Conservation (phyloP, 2,888 invertebrate species). For the Ennomos erosarius region DNA sequence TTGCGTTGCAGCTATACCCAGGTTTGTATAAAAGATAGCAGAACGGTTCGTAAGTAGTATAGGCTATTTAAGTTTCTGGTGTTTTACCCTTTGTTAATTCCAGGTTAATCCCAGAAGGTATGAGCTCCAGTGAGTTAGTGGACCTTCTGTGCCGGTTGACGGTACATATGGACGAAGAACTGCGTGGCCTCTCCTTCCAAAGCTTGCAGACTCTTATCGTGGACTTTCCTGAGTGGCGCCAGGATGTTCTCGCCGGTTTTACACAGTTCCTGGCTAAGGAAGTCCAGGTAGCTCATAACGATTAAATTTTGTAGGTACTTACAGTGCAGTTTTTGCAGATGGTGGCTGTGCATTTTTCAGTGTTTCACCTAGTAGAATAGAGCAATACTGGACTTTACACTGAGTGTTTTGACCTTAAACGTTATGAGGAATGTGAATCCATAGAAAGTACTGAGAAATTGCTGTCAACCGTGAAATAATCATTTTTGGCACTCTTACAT, state of each 20-base stretch:
- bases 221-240: constrained; percentile 99
- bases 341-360: too few relatives aligned
- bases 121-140: constrained; percentile 97
- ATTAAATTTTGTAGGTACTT: too few relatives aligned
- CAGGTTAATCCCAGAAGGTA: constrained; percentile 98
- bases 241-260: constrained; percentile 97
- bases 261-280: constrained; percentile 98
- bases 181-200: constrained; percentile 96
- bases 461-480: too few relatives aligned
- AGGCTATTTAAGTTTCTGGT: too few relatives aligned
- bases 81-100: neutral
- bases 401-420: too few relatives aligned
- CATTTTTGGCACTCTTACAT: too few relatives aligned
- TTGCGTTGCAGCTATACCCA: constrained; percentile 98
- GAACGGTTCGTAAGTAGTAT: too few relatives aligned
- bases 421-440: too few relatives aligned
- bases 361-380: too few relatives aligned
- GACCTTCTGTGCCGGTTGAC: constrained; percentile 97
- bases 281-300: constrained; percentile 84
- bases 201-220: constrained; percentile 97
- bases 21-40: constrained; percentile 7
- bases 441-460: too few relatives aligned
- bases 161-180: constrained; percentile 99
- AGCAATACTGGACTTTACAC: too few relatives aligned
- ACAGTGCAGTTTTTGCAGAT: too few relatives aligned